Conservation (phyloP, 2,797 vertebrate genomes). For the Rhinophrynus dorsalis region DNA sequence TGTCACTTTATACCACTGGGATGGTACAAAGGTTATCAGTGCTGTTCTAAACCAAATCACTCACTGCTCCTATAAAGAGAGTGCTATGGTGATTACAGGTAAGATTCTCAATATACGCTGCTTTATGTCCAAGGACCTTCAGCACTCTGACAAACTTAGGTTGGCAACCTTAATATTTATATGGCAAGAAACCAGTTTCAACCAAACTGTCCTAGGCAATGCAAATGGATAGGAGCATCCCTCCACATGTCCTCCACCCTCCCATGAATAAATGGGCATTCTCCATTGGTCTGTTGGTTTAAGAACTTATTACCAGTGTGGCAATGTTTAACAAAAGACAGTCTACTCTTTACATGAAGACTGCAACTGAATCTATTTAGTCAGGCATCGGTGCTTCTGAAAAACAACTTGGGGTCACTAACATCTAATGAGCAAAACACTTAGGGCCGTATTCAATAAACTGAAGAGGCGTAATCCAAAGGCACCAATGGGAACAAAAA, state of each 20-base stretch:
- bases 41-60: slow-evolving; percentile 54
- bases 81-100: slow-evolving; percentile 45
- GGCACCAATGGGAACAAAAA: too few species aligned
- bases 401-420: slow-evolving; percentile 64
- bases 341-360: slow-evolving; percentile 74
- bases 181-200: slow-evolving; percentile 58
- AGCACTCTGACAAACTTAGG: slow-evolving; percentile 58
- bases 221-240: slow-evolving; percentile 57
- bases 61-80: slow-evolving; percentile 43
- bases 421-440: slow-evolving; percentile 34
- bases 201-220: slow-evolving; percentile 60
- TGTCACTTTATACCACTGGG: slow-evolving; percentile 21
- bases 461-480: too few species aligned
- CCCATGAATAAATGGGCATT: slow-evolving; percentile 43
- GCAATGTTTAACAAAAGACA: slow-evolving; percentile 86
- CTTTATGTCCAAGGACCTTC: slow-evolving; percentile 54
- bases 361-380: slow-evolving; percentile 80
- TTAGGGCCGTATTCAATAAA: too few species aligned
- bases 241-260: slow-evolving; percentile 52
- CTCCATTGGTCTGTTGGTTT: slow-evolving; percentile 55
- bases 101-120: slow-evolving; percentile 27
- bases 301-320: slow-evolving; percentile 77
- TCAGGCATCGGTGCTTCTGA: slow-evolving; percentile 68
- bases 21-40: slow-evolving; percentile 45
- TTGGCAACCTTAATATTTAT: slow-evolving; percentile 59